A percentile compares a stretch with the other conserved stretches of the same genome.
phyloP scores from a whole-genome alignment of 2,797 vertebrate species.

The Acipenser ruthenus region DNA sequence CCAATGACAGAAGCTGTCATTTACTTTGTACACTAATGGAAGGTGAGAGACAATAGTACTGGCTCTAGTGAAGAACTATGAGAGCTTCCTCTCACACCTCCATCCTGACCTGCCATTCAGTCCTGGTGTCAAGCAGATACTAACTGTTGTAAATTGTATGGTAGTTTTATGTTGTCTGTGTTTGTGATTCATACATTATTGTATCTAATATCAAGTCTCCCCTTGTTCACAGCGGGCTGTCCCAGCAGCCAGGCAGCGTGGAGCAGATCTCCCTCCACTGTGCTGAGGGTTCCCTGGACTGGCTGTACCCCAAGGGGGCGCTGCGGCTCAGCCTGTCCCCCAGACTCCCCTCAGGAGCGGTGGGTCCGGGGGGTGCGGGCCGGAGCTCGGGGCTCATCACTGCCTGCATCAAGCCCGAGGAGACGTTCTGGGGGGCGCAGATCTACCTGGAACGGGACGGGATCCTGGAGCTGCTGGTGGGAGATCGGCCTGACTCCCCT shows the following conservation, averaged over 20 bases:
- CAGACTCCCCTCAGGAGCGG: constrained; percentile 49
- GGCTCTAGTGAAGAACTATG: too few species aligned
- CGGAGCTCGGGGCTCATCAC: constrained; percentile 58
- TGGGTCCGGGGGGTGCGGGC: constrained; percentile 36
- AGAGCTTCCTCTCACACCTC: too few species aligned
- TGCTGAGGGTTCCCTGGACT: constrained; percentile 75
- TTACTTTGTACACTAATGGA: too few species aligned
- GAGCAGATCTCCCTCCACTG: constrained; percentile 83
- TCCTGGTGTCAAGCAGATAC: too few species aligned
- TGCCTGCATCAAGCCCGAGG: constrained; percentile 70
- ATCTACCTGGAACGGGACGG: constrained; percentile 80
- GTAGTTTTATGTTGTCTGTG: too few species aligned
- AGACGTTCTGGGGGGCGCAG: constrained; percentile 76
- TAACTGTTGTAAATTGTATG: too few species aligned
- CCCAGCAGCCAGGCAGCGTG: constrained; percentile 77
- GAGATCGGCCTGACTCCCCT: constrained; percentile 51
- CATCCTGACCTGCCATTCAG: too few species aligned
- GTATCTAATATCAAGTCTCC: not conserved
- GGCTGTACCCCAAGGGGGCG: constrained; percentile 82
- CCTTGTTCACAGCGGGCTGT: constrained; percentile 64
- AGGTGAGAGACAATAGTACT: too few species aligned
- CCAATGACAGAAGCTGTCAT: too few species aligned
- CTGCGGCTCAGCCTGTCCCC: constrained; percentile 74
- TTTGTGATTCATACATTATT: too few species aligned
- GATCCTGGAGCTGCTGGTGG: constrained; percentile 72